phyloP scores from a whole-genome alignment of 2,888 invertebrate genomes.

The Caenorhabditis becei region DNA sequence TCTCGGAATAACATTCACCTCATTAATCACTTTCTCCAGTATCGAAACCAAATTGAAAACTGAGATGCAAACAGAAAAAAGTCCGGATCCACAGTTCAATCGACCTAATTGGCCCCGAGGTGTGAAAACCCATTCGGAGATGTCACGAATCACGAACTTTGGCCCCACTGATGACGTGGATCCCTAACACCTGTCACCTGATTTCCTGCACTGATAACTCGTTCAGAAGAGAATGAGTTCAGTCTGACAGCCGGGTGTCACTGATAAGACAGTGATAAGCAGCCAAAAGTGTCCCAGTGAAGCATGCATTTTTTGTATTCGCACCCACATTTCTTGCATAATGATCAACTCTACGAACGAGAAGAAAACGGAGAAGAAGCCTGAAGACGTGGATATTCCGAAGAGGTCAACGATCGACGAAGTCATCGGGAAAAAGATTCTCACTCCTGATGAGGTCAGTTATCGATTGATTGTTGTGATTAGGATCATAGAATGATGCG shows the following conservation, averaged over 20 bases:
- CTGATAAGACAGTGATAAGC: slow-evolving; percentile 47
- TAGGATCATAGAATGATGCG: too few species aligned
- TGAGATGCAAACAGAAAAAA: neutral
- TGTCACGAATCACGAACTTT: slow-evolving; percentile 8
- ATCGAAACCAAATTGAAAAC: slow-evolving; percentile 13
- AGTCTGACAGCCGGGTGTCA: slow-evolving; percentile 45
- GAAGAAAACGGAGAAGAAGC: slow-evolving; percentile 7
- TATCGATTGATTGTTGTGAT: neutral
- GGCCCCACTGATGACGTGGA: slow-evolving; percentile 24
- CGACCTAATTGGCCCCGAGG: neutral
- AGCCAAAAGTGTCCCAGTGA: slow-evolving; percentile 16
- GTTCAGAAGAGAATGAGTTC: slow-evolving; percentile 38
- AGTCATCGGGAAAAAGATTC: neutral
- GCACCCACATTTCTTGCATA: slow-evolving; percentile 35
- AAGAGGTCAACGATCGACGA: too few species aligned
- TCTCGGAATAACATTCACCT: slow-evolving; percentile 16
- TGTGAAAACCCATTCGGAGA: too few species aligned
- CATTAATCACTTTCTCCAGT: slow-evolving; percentile 44
- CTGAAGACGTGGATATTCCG: neutral
- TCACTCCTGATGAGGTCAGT: neutral
- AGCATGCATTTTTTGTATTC: slow-evolving; percentile 52
- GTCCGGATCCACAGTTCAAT: slow-evolving; percentile 2
- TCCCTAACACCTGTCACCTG: slow-evolving; percentile 45
- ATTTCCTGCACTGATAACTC: slow-evolving; percentile 20
- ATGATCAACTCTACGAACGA: slow-evolving; percentile 33